Conservation (phyloP, 1,140 invertebrate species). For the Spodoptera litura region DNA sequence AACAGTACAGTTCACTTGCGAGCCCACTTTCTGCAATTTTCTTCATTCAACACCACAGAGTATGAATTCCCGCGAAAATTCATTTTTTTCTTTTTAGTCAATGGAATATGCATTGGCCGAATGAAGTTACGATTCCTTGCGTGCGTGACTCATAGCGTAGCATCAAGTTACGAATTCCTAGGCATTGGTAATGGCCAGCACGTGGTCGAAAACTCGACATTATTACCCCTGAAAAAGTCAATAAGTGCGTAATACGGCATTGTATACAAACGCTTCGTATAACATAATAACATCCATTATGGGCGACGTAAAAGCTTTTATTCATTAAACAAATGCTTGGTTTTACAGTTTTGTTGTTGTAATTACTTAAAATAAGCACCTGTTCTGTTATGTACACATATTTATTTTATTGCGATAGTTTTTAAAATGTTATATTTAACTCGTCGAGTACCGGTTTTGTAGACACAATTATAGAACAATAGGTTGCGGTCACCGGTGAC, state of each 20-base stretch:
- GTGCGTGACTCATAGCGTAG: conserved; percentile 50
- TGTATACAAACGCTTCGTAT: conserved; percentile 36
- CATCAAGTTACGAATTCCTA: conserved; percentile 55
- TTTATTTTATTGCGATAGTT: too few relatives aligned
- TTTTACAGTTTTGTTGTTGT: background rate
- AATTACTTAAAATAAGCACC: too few relatives aligned
- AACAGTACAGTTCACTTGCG: background rate
- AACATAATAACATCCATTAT: conserved; percentile 26
- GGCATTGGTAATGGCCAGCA: conserved; percentile 46
- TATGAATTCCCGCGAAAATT: conserved; percentile 36
- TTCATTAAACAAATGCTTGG: conserved; percentile 14
- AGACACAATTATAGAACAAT: too few relatives aligned
- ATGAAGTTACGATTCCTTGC: conserved; percentile 44
- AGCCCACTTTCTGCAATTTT: background rate
- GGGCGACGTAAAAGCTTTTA: conserved; percentile 10
- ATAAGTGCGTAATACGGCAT: conserved; percentile 42
- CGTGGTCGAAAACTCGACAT: conserved; percentile 49
- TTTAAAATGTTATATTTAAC: too few relatives aligned
- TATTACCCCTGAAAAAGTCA: conserved; percentile 48
- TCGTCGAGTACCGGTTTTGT: too few relatives aligned
- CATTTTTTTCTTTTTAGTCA: conserved; percentile 7
- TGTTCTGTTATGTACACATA: too few relatives aligned
- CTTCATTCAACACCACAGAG: conserved; percentile 13
- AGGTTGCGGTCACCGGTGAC: too few relatives aligned
- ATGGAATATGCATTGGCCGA: background rate